Evolutionary conservation across 2,888 invertebrate genomes (phyloP).

Genomic region (Thereva nobilitata): DNA sequence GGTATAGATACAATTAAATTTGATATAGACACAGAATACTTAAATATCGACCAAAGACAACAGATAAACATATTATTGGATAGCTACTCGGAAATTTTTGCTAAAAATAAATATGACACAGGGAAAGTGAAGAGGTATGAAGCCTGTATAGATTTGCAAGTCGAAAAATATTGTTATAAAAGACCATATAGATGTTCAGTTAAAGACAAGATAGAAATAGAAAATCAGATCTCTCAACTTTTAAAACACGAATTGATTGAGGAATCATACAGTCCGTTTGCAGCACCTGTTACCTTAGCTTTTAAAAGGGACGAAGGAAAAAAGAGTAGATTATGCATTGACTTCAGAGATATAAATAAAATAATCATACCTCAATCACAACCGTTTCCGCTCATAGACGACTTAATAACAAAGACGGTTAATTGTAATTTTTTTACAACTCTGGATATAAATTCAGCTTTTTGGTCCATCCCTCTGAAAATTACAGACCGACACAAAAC

Average conservation of each 20-base stretch:
- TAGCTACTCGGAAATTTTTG: constrained; percentile 44
- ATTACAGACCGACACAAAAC: too few species aligned
- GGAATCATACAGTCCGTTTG: constrained; percentile 36
- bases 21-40: too few species aligned
- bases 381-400: constrained; percentile 32
- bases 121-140: constrained; percentile 45
- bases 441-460: constrained; percentile 41
- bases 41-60: too few species aligned
- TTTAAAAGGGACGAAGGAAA: constrained; percentile 44
- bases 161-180: constrained; percentile 40
- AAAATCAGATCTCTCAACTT: constrained; percentile 40
- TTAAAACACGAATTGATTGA: constrained; percentile 34
- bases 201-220: constrained; percentile 42
- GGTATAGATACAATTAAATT: too few species aligned
- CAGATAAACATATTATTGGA: constrained; percentile 37
- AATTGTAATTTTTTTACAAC: constrained; percentile 25
- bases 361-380: constrained; percentile 18
- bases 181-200: constrained; percentile 36
- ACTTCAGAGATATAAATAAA: constrained; percentile 42
- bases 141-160: constrained; percentile 43
- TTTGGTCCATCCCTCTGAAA: constrained; percentile 40
- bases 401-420: not conserved
- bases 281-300: constrained; percentile 43
- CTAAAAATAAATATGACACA: constrained; percentile 45
- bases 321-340: constrained; percentile 41